phyloP scores from a whole-genome alignment of 92 coral and sea anemone species.

The Heliopora coerulea region DNA sequence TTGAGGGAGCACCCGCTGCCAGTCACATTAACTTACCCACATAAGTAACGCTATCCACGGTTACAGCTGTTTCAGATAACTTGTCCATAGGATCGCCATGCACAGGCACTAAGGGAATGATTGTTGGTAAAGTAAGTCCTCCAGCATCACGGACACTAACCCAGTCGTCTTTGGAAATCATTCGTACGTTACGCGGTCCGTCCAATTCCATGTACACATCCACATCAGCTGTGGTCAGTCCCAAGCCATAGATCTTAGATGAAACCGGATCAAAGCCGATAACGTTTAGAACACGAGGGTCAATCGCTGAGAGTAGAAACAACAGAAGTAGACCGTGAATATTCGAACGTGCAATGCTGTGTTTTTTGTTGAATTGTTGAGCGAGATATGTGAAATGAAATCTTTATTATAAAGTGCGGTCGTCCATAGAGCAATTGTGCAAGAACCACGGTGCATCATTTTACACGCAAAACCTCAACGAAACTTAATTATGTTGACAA shows the following conservation, averaged over 20 bases:
- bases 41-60: not conserved
- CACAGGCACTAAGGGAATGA: constrained; percentile 9
- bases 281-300: constrained; percentile 13
- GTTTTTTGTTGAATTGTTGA: too few relatives aligned
- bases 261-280: not conserved
- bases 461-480: too few relatives aligned
- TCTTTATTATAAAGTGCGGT: too few relatives aligned
- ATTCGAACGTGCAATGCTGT: not conserved
- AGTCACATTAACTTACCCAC: constrained; percentile 25
- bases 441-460: too few relatives aligned
- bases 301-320: constrained; percentile 1
- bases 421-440: too few relatives aligned
- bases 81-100: constrained; percentile 2
- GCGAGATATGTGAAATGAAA: too few relatives aligned
- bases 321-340: not conserved
- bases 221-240: constrained; percentile 1
- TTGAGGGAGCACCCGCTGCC: too few relatives aligned
- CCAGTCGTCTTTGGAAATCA: constrained; percentile 18
- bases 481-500: too few relatives aligned
- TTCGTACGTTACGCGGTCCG: not conserved
- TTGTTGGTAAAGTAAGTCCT: constrained; percentile 2
- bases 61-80: not conserved
- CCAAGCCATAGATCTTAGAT: constrained; percentile 2
- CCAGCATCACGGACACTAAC: not conserved
- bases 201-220: constrained; percentile 11